A percentile compares a stretch with the other conserved stretches of the same genome.
These are phyloP conservation scores for Cremastinae sp. DNA, from an alignment of 2,888 invertebrate species.

Conservation along the genomic window DNA sequence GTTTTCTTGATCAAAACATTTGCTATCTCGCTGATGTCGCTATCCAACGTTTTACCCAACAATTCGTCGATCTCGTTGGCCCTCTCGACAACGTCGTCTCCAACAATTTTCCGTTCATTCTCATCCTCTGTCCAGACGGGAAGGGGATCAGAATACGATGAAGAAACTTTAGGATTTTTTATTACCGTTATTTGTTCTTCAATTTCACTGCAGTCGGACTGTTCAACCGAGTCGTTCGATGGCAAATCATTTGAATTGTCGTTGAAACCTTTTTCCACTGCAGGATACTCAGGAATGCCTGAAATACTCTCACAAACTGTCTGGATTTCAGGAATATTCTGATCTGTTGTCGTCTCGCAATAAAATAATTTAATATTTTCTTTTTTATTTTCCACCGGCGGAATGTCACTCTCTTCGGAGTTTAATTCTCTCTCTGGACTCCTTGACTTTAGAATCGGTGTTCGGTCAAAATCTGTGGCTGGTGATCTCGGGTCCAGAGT, in stretches of 20 bases:
- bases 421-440: conserved; percentile 60
- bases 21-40: conserved; percentile 55
- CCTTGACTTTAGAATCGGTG: conserved; percentile 72
- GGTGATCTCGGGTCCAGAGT: conserved; percentile 75
- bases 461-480: conserved; percentile 74
- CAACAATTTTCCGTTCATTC: too few relatives aligned
- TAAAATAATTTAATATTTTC: conserved; percentile 59
- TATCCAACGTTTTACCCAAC: conserved; percentile 38
- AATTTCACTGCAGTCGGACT: conserved; percentile 52
- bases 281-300: conserved; percentile 27
- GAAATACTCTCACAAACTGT: conserved; percentile 64
- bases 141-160: conserved; percentile 40
- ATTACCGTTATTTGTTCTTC: conserved; percentile 64
- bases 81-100: background rate
- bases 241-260: conserved; percentile 29
- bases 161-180: conserved; percentile 55
- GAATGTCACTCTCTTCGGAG: conserved; percentile 51
- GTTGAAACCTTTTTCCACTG: conserved; percentile 44
- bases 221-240: conserved; percentile 32
- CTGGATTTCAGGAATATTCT: conserved; percentile 70
- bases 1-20: conserved; percentile 43
- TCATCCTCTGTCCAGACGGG: conserved; percentile 44
- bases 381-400: conserved; percentile 55
- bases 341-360: conserved; percentile 68
- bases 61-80: conserved; percentile 32